Evolutionary conservation across 2,113 vertebrate genomes (phyloP).

Genomic region (Syrrhaptes paradoxus): DNA sequence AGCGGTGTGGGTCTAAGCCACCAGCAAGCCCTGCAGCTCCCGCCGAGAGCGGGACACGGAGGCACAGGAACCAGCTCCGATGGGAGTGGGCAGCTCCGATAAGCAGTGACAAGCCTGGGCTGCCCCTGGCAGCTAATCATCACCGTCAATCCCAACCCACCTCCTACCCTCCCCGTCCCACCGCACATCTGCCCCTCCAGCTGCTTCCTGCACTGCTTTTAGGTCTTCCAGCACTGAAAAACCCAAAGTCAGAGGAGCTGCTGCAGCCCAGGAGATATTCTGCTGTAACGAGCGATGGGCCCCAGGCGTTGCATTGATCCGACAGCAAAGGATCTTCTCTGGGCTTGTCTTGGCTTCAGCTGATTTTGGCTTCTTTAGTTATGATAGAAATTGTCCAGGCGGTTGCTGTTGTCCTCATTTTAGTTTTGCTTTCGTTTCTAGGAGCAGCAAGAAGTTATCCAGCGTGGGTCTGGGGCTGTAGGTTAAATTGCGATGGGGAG

Average conservation of each 20-base stretch:
- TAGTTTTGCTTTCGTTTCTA: background rate
- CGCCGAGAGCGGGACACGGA: background rate
- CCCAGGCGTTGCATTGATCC: fast-evolving
- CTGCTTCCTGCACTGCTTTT: background rate
- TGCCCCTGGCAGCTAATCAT: background rate
- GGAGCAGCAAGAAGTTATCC: background rate
- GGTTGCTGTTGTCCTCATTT: background rate
- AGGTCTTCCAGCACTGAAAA: background rate
- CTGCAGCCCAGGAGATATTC: background rate
- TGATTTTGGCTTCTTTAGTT: background rate
- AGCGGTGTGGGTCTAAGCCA: fast-evolving
- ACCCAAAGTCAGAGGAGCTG: background rate
- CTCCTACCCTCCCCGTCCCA: background rate
- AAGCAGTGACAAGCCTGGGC: background rate
- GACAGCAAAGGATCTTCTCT: background rate
- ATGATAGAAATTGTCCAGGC: background rate
- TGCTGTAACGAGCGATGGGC: background rate
- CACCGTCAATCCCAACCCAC: background rate
- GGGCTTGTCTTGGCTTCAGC: background rate
- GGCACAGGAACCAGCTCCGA: background rate
- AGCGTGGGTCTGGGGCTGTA: background rate
- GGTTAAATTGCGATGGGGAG: background rate
- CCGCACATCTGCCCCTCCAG: background rate
- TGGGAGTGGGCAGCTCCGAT: background rate
- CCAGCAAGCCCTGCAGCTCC: background rate